phyloP scores from a whole-genome alignment of 2,113 vertebrate species.

The Crotalus horridus region DNA sequence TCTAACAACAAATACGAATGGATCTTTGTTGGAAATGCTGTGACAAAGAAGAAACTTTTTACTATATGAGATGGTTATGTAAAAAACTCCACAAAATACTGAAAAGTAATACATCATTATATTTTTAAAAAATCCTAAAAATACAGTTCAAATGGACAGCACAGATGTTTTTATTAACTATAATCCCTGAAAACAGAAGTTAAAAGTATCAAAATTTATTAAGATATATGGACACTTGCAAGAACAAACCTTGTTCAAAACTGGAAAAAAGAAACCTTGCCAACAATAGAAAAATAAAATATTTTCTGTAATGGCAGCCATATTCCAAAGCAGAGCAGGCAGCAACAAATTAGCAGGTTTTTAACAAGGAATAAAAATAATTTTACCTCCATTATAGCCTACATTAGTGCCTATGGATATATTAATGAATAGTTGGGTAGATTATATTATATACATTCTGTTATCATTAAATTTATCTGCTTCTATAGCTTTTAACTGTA shows the following conservation, averaged over 20 bases:
- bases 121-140: not conserved
- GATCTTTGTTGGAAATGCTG: not conserved
- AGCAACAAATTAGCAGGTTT: not conserved
- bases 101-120: not conserved
- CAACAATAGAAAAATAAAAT: not conserved
- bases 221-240: not conserved
- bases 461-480: not conserved
- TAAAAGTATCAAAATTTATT: not conserved
- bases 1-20: not conserved
- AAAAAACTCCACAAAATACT: not conserved
- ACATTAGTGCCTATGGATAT: not conserved
- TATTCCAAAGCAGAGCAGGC: not conserved
- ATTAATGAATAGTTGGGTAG: not conserved
- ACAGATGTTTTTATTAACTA: not conserved
- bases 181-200: not conserved
- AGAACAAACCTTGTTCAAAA: not conserved
- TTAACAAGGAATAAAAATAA: not conserved
- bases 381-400: not conserved
- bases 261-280: not conserved
- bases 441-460: not conserved
- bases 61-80: not conserved
- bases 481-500: not conserved
- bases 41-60: not conserved
- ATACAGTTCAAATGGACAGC: not conserved
- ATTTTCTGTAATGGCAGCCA: not conserved